Evolutionary conservation across 2,113 vertebrate genomes (phyloP).

Genomic region (Empidonax traillii): DNA sequence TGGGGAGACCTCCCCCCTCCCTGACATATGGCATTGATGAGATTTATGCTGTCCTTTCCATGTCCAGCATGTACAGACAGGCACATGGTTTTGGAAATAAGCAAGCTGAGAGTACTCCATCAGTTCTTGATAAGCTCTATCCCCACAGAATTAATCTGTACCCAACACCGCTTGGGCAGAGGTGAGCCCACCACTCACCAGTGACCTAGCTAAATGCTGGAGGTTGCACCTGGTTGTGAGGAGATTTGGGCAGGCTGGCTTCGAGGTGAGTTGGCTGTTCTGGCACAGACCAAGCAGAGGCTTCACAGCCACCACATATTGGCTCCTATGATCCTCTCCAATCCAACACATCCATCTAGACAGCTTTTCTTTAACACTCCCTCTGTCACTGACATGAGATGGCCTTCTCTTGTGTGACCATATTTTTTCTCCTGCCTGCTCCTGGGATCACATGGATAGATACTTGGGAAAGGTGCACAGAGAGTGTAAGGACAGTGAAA

Average conservation of each 20-base stretch:
- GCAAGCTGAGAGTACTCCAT: not conserved
- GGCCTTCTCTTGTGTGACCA: not conserved
- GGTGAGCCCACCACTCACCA: not conserved
- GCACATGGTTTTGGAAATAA: not conserved
- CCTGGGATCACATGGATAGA: not conserved
- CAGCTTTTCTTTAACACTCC: not conserved
- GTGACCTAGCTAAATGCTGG: too few species aligned
- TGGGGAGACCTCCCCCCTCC: too few species aligned
- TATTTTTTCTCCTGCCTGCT: not conserved
- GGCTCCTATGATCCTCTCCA: not conserved
- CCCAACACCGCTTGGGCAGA: accelerated
- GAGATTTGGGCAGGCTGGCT: not conserved
- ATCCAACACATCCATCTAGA: not conserved
- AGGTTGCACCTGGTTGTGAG: not conserved
- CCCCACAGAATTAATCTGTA: not conserved
- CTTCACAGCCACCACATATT: not conserved
- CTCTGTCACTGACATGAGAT: not conserved
- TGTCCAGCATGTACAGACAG: not conserved
- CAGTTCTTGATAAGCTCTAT: not conserved
- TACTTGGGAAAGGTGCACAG: not conserved
- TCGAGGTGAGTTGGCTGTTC: not conserved
- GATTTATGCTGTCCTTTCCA: not conserved
- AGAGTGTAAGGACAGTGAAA: not conserved
- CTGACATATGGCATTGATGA: not conserved
- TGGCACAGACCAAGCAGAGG: not conserved